A percentile compares a stretch with the other conserved stretches of the same genome.
These are phyloP conservation scores for Hemitrygon akajei DNA, from an alignment of 2,797 vertebrate genomes.

Conservation along the genomic window DNA sequence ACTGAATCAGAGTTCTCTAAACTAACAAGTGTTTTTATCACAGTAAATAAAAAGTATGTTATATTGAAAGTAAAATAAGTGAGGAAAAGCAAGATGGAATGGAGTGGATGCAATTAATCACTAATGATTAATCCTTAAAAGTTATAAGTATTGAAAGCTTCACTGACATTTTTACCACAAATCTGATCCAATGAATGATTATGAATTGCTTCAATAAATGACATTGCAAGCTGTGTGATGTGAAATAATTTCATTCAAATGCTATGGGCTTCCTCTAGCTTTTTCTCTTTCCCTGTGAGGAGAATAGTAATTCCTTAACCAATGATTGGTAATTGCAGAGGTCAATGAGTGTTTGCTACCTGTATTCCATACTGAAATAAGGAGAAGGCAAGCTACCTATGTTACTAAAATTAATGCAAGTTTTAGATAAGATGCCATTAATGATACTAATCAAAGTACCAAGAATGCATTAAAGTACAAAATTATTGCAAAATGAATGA, in stretches of 20 bases:
- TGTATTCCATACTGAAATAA: neutral
- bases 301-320: neutral
- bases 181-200: neutral
- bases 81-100: neutral
- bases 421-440: neutral
- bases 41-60: neutral
- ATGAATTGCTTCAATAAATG: neutral
- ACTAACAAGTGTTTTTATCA: neutral
- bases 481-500: neutral
- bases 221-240: neutral
- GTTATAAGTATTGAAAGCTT: neutral
- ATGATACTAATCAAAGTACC: neutral
- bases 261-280: neutral
- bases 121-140: neutral
- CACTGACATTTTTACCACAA: neutral
- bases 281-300: neutral
- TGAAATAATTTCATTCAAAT: neutral
- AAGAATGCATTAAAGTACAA: neutral
- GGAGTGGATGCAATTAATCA: neutral
- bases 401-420: neutral
- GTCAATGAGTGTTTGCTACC: neutral
- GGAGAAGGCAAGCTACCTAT: neutral
- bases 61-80: neutral
- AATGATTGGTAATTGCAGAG: neutral
- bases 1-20: neutral